Base-by-base conservation (phyloP, 2,888 invertebrate genomes). In the Andricus curvator region DNA sequence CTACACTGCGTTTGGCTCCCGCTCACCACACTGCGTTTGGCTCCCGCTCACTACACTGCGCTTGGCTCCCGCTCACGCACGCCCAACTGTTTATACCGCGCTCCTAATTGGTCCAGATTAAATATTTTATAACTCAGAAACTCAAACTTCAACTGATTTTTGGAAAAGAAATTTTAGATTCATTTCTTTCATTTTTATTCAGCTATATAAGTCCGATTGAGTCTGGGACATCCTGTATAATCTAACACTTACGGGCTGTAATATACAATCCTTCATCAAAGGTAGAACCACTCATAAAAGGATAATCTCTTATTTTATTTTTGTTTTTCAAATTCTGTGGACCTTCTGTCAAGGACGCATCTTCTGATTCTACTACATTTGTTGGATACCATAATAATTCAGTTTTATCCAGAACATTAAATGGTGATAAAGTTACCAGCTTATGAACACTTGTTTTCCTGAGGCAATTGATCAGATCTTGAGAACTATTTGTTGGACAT, bases 401-500 rank as follows among this genome's bases (percentile, higher is more conserved):
- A 22, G 70, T 51, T 11, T 51, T 33, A 29, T 70, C 70, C 4
- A 70, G 20, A 70, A 70, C 51, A 5, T 70, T 9, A 11, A 51
- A 51, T 51, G 8, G 25, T 1, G 51, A 33, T 17, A 70, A 51
- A 70, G 33, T 70, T 8, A 70, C 70, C 2, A 70, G 33, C 15
- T 44, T 17, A 17, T 20, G 20, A 70, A 25, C n/a, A 70, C 48
- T 9, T 85, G 95, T 94, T 60, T 91, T 93, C 17, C 95, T 94
- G 25, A 96, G 93, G 89, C 97, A 97, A 0, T 93, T 91, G 0
- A 96, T 86, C 90, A 96, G 94, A 20, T 92, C 90, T 13, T 91
- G 81, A 0, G 94, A 94, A 37, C 93, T 92, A 2, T 93, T 89
- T 33, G 93, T 93, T 0, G 95, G 94, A 84, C 97, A 97, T 44